A percentile compares a stretch with the other conserved stretches of the same genome.
Conservation (phyloP, 1,140 invertebrate species). For the Melanaphis sacchari region DNA sequence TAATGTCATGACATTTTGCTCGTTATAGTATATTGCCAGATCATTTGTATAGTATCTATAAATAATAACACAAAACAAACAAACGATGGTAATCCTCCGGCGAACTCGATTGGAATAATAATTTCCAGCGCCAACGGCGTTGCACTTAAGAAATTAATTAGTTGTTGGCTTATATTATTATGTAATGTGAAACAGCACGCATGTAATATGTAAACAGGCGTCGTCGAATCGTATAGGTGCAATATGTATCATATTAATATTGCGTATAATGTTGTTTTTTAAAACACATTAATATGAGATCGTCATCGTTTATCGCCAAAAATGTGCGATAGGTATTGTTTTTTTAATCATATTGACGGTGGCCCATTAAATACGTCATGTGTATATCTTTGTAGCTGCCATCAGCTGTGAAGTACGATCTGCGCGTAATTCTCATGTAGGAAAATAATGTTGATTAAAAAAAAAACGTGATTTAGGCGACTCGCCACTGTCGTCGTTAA, state of each 20-base stretch:
- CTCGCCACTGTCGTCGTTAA: background rate
- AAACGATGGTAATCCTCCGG: background rate
- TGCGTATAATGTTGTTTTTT: background rate
- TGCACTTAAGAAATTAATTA: background rate
- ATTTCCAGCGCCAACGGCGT: background rate
- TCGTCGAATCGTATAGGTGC: background rate
- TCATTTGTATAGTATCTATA: background rate
- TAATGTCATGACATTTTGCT: background rate
- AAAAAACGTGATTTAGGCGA: background rate
- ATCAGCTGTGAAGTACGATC: background rate
- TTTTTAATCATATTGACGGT: background rate
- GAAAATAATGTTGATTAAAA: background rate
- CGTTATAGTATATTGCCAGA: background rate
- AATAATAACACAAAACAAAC: background rate
- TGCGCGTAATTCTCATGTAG: background rate
- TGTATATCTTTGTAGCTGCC: background rate
- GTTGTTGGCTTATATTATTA: constrained; percentile 12
- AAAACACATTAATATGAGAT: background rate
- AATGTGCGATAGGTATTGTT: background rate
- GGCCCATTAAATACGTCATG: too few relatives aligned
- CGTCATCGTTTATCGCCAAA: background rate
- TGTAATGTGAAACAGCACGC: background rate
- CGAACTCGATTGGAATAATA: constrained; percentile 23
- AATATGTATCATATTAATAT: background rate
- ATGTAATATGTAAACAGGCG: background rate